Conservation (phyloP, 2,888 invertebrate genomes). For the Limulus polyphemus region DNA sequence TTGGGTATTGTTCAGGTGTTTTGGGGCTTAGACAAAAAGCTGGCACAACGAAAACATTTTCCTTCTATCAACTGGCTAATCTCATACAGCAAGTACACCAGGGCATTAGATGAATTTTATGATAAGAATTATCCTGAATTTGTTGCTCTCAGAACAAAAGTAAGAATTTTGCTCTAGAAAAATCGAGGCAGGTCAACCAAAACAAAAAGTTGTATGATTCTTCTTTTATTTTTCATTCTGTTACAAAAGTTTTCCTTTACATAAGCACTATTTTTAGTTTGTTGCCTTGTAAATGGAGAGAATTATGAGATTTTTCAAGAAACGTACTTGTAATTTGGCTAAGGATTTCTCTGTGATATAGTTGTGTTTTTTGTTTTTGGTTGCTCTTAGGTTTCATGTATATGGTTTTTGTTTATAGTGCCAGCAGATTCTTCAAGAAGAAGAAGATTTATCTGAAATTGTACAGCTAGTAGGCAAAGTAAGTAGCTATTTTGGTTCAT, state of each 20-base stretch:
- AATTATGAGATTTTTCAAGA: no score
- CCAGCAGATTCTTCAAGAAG: constrained; percentile 92
- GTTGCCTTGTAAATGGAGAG: neutral
- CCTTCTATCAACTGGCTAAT: constrained; percentile 99
- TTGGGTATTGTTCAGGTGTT: constrained; percentile 81
- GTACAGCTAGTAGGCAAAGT: constrained; percentile 96
- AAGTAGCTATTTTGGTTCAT: constrained; percentile 19
- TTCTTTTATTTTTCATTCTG: neutral
- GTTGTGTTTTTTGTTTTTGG: no score
- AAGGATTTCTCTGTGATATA: no score
- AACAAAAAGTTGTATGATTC: neutral
- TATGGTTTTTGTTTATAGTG: constrained; percentile 33
- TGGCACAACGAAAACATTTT: constrained; percentile 98
- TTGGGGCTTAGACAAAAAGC: constrained; percentile 98
- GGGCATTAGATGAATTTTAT: constrained; percentile 97
- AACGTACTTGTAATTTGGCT: no score
- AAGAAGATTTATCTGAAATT: constrained; percentile 98
- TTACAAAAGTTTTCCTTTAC: no score
- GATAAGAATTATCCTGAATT: constrained; percentile 97
- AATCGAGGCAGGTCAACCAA: neutral
- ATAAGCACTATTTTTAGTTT: neutral
- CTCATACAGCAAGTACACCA: constrained; percentile 96
- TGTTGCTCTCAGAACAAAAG: constrained; percentile 90
- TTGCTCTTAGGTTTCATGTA: no score
- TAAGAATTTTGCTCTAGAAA: constrained; percentile 33